Percentiles rank a stretch among this genome's conserved stretches.
Evolutionary conservation across 1,140 invertebrate genomes (phyloP).

Genomic region (Diorhabda sublineata): DNA sequence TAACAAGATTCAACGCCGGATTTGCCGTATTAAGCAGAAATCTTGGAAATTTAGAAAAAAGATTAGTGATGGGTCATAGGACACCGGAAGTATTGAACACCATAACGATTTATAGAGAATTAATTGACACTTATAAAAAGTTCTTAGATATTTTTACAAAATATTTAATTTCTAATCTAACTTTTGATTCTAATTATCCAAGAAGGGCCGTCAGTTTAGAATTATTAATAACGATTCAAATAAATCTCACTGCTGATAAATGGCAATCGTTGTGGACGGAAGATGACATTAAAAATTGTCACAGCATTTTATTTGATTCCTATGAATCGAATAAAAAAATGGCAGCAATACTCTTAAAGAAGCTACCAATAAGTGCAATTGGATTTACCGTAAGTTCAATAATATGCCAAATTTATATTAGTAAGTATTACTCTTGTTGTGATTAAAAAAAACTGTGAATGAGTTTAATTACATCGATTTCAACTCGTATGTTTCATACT

Average conservation of each 20-base stretch:
- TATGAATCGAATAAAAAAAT: conserved; percentile 38
- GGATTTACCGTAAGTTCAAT: conserved; percentile 30
- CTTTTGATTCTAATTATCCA: conserved; percentile 33
- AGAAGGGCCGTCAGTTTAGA: conserved; percentile 29
- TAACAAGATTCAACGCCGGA: conserved; percentile 37
- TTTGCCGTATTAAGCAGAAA: conserved; percentile 29
- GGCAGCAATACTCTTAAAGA: conserved; percentile 30
- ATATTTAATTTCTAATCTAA: conserved; percentile 27
- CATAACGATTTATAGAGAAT: conserved; percentile 26
- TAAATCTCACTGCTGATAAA: conserved; percentile 20
- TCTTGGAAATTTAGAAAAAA: conserved; percentile 20
- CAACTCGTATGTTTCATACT: too few species aligned
- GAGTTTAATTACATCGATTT: too few species aligned
- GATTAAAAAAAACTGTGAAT: too few species aligned
- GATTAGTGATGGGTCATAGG: conserved; percentile 6
- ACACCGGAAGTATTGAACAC: conserved; percentile 7
- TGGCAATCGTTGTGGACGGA: conserved; percentile 31
- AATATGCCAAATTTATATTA: too few species aligned
- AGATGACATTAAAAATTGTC: conserved; percentile 36
- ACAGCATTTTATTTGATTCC: conserved; percentile 33
- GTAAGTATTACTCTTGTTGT: too few species aligned
- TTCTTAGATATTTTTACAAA: conserved; percentile 30
- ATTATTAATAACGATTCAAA: conserved; percentile 27
- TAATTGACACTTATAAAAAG: conserved; percentile 26
- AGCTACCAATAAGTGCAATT: conserved; percentile 29